These are phyloP conservation scores for Piaya cayana DNA, from an alignment of 2,113 vertebrate genomes.

Conservation along the genomic window DNA sequence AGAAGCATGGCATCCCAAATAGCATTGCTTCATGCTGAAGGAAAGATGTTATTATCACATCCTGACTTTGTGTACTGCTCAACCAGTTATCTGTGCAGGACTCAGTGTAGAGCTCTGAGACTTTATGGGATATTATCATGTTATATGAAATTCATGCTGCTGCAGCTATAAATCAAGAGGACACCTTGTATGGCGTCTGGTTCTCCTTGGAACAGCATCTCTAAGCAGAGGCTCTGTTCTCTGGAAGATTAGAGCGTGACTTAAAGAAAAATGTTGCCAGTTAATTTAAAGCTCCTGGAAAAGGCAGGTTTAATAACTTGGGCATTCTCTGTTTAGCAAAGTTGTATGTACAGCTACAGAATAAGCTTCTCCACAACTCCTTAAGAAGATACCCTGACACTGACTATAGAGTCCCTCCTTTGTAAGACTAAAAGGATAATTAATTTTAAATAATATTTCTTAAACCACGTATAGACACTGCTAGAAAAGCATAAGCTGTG, in stretches of 20 bases:
- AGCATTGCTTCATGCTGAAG: conserved; percentile 34
- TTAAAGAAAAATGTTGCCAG: neutral
- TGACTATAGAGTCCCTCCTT: neutral
- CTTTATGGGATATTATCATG: conserved; percentile 31
- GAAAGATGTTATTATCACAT: conserved; percentile 30
- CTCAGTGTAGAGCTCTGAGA: neutral
- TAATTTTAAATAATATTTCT: neutral
- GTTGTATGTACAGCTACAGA: neutral
- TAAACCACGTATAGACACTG: neutral
- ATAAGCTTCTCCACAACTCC: neutral
- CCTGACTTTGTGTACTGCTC: conserved; percentile 32
- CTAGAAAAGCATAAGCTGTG: neutral
- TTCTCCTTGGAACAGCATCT: conserved; percentile 43
- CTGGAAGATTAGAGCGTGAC: conserved; percentile 6
- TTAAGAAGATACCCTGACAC: neutral
- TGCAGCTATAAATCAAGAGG: conserved; percentile 63
- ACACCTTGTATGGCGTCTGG: neutral
- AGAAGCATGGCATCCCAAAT: conserved; percentile 17
- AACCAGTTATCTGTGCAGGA: conserved; percentile 38
- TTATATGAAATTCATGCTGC: conserved; percentile 45
- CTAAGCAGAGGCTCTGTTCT: conserved; percentile 29
- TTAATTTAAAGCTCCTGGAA: conserved; percentile 19
- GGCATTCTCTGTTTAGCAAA: neutral
- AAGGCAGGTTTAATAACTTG: neutral
- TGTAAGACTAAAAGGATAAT: neutral